Percentiles rank a stretch among this genome's conserved stretches.
Evolutionary conservation across 2,113 vertebrate genomes (phyloP).

Genomic region (Synchiropus splendidus): DNA sequence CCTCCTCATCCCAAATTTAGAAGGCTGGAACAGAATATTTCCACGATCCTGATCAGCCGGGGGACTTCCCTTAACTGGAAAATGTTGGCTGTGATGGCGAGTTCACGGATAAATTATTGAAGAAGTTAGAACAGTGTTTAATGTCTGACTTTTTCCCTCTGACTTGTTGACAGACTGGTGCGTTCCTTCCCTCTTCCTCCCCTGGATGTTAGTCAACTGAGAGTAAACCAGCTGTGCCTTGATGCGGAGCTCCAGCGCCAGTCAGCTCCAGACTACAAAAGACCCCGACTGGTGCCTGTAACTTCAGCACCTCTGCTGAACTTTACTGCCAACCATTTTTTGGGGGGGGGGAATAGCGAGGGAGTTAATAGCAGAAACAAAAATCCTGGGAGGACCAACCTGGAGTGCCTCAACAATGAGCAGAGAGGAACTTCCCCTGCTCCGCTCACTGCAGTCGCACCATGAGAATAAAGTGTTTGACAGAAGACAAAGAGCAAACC

Average conservation of each 20-base stretch:
- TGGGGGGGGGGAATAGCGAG: no score
- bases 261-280: conserved; percentile 39
- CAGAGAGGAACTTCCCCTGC: no score
- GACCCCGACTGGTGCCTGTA: conserved; percentile 37
- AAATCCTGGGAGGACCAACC: no score
- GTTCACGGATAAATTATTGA: conserved; percentile 46
- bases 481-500: no score
- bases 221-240: conserved; percentile 25
- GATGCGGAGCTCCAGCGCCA: conserved; percentile 27
- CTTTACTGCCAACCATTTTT: neutral
- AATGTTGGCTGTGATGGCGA: conserved; percentile 40
- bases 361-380: no score
- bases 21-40: conserved; percentile 29
- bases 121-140: conserved; percentile 16
- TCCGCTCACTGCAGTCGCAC: no score
- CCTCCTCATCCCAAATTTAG: conserved; percentile 41
- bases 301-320: conserved; percentile 28
- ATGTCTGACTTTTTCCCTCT: conserved; percentile 13
- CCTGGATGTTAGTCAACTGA: conserved; percentile 15
- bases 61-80: conserved; percentile 37
- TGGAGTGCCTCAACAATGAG: no score
- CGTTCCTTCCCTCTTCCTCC: conserved; percentile 9
- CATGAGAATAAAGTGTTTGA: no score
- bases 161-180: neutral
- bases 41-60: conserved; percentile 37